Conservation (phyloP, 2,113 vertebrate genomes). For the Hippocampus guttulatus region DNA sequence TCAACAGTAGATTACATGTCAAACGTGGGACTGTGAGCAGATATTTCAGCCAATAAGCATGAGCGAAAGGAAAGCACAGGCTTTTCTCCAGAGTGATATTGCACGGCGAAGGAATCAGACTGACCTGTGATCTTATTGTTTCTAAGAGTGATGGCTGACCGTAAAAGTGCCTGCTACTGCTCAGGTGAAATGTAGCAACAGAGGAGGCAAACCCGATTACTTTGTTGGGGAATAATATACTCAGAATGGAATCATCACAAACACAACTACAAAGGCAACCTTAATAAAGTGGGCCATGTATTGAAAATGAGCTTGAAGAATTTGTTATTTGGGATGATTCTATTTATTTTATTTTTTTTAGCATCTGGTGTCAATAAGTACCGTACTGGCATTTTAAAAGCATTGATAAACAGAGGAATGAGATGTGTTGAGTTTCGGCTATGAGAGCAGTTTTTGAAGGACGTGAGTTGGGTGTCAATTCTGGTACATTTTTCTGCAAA, state of each 20-base stretch:
- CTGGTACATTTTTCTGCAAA: neutral
- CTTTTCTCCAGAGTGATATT: slow-evolving; percentile 43
- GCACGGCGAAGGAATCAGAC: slow-evolving; percentile 23
- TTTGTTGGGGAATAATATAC: slow-evolving; percentile 34
- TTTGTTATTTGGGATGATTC: neutral
- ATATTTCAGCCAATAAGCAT: slow-evolving; percentile 64
- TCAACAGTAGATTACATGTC: slow-evolving; percentile 65
- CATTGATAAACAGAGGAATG: neutral
- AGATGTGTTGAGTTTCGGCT: neutral
- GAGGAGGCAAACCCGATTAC: slow-evolving; percentile 45
- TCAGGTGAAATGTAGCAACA: slow-evolving; percentile 52
- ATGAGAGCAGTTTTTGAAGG: neutral
- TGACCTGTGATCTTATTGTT: slow-evolving; percentile 62
- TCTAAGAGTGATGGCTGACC: slow-evolving; percentile 59
- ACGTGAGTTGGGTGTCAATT: neutral
- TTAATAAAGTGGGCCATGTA: neutral
- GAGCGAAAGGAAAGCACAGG: slow-evolving; percentile 5
- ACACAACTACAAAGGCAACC: slow-evolving; percentile 22
- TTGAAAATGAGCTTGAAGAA: neutral
- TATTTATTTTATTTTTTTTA: neutral
- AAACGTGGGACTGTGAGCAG: slow-evolving; percentile 54
- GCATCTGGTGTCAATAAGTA: neutral
- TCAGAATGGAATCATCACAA: slow-evolving; percentile 28
- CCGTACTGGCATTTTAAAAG: neutral
- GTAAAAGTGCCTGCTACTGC: slow-evolving; percentile 61